Base-by-base conservation (phyloP, 1,140 invertebrate species). In the Anoplophora glabripennis region DNA sequence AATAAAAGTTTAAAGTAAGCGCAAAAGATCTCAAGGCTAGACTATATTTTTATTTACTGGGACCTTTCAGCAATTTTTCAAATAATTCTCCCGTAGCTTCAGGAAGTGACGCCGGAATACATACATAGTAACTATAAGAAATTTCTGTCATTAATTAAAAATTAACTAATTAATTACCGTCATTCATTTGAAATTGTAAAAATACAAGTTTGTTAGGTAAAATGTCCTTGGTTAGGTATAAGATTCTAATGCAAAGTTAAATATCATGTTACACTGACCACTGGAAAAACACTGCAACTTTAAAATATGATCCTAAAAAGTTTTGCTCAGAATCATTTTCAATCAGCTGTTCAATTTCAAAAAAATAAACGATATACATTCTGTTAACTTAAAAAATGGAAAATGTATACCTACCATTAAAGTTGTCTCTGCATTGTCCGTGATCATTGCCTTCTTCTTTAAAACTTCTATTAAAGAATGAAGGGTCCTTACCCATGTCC, bases 1-100 rank as follows among this genome's bases (percentile, higher is more conserved):
- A 73, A 60, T 74, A 76, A 72, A 72, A 77, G 57, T 77, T 53
- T 34, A 78, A 57, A 15, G 77, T 77, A 7, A 77, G 52, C 52
- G 72, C 65, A 66, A 68, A 66, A 17, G 53, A 12, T 45, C 63
- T 53, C 17, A 63, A 40, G 15, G 21, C 17, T 10, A 35, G 35
- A 14, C 46, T 12, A 62, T 63, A 66, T 53, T 52, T 59, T 44
- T 58, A 40, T 37, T 11, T 37, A 11, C 34, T 40, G 10, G 53
- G 52, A 11, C 45, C 59, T 35, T 53, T 59, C 15, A 59, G 21
- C 9, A 59, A 12, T 59, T 33, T 46, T 46, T 53, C 33, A 15
- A 58, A 58, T 14, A 54, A 15, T 17, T 41, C 15, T 40, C 37
- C 37, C n/a, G 49, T 14, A 21, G 14, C 12, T 18, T 28, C 46